These are phyloP conservation scores for Halcyon chelicuti DNA, from an alignment of 2,797 vertebrate species.

Conservation along the genomic window DNA sequence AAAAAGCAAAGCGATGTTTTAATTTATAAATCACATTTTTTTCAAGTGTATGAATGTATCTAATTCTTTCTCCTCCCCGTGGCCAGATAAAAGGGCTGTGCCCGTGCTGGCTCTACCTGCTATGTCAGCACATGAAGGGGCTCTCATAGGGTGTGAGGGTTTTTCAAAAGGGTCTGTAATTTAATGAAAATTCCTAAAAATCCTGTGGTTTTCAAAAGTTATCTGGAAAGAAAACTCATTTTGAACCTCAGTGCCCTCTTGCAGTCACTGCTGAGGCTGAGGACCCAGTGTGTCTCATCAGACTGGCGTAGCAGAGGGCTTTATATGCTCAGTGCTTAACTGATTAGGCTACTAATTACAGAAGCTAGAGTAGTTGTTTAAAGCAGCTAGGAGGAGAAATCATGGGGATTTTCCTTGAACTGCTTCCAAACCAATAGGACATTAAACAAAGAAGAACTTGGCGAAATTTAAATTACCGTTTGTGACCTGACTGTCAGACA, in stretches of 20 bases:
- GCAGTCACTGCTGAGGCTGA: not conserved
- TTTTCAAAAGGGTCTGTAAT: not conserved
- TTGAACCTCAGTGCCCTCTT: not conserved
- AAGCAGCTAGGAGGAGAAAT: not conserved
- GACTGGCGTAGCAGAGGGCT: fast-evolving
- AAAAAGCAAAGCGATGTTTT: not conserved
- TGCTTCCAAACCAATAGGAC: not conserved
- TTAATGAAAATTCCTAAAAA: not conserved
- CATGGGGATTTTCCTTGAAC: not conserved
- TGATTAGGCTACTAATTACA: not conserved
- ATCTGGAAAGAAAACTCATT: not conserved
- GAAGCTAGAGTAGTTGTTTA: not conserved
- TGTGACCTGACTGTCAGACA: not conserved
- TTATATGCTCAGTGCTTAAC: not conserved
- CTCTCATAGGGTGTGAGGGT: not conserved
- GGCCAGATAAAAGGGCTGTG: not conserved
- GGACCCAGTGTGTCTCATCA: not conserved
- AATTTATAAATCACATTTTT: not conserved
- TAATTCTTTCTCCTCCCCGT: not conserved
- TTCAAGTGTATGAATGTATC: not conserved
- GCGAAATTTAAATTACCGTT: not conserved
- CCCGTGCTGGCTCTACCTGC: not conserved
- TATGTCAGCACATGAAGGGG: not conserved
- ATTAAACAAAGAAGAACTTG: not conserved
- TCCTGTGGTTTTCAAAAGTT: not conserved